Conservation (phyloP, 2,113 vertebrate species). For the Alexandromys fortis region DNA sequence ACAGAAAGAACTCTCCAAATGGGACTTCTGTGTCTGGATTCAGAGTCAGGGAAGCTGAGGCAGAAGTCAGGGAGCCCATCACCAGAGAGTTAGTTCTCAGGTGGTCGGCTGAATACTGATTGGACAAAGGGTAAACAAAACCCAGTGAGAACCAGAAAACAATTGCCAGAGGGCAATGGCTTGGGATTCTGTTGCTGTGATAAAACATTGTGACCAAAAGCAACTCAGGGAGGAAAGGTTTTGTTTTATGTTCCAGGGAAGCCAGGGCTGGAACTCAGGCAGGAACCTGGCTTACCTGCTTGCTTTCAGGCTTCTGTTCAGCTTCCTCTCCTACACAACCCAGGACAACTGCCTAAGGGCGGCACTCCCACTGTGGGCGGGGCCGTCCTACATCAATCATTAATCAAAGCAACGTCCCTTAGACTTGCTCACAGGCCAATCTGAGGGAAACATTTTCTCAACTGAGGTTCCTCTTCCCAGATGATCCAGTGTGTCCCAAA, state of each 20-base stretch:
- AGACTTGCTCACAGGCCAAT: too few relatives aligned
- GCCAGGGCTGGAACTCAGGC: too few relatives aligned
- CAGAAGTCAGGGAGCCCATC: background rate
- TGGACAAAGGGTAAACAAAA: background rate
- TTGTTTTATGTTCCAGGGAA: background rate
- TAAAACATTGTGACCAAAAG: background rate
- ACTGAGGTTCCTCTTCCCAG: background rate
- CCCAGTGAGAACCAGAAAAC: background rate
- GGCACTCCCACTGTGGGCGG: too few relatives aligned
- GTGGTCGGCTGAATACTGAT: background rate
- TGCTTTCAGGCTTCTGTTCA: too few relatives aligned
- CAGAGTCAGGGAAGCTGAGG: background rate
- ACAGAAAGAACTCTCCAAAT: background rate
- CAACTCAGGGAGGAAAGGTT: background rate
- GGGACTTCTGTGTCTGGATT: background rate
- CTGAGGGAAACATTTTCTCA: background rate
- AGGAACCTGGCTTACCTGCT: too few relatives aligned
- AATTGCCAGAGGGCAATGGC: background rate
- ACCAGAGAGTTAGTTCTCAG: background rate
- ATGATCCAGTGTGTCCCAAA: background rate
- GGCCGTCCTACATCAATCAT: too few relatives aligned
- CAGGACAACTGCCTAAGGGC: too few relatives aligned
- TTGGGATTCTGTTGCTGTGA: background rate
- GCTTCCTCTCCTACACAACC: too few relatives aligned
- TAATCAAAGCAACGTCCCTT: too few relatives aligned